Percentiles rank a stretch among this genome's conserved stretches.
Evolutionary conservation across 2,113 vertebrate genomes (phyloP).

Genomic region (Pampusana beccarii): DNA sequence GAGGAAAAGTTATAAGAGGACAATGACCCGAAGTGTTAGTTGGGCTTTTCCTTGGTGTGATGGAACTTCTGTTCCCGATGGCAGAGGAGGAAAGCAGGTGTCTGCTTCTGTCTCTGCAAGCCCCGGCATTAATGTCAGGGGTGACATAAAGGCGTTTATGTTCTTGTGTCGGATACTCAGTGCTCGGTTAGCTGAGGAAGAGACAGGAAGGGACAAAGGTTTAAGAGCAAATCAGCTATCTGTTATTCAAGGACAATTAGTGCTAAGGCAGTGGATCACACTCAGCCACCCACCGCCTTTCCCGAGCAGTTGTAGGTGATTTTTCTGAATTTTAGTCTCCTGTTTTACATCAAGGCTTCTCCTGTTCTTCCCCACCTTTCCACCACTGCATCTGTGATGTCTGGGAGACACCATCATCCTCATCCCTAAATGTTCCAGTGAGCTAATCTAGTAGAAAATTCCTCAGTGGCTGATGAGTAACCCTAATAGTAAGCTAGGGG

Average conservation of each 20-base stretch:
- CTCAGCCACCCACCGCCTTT: background rate
- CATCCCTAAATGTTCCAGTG: background rate
- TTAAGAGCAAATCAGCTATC: background rate
- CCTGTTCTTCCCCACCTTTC: background rate
- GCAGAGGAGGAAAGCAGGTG: background rate
- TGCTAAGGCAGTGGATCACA: background rate
- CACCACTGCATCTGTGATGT: background rate
- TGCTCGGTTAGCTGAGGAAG: background rate
- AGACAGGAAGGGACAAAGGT: background rate
- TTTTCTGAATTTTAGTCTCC: background rate
- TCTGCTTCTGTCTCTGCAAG: background rate
- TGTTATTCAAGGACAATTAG: background rate
- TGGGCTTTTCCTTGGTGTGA: background rate
- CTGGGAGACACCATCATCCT: background rate
- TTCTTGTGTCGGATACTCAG: background rate
- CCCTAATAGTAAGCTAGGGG: background rate
- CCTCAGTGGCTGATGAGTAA: background rate
- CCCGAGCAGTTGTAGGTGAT: background rate
- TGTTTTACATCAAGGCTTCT: background rate
- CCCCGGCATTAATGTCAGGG: fast-evolving
- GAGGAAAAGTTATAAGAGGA: conserved; percentile 4
- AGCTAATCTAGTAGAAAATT: background rate
- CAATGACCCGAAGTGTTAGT: conserved; percentile 17
- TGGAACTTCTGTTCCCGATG: background rate
- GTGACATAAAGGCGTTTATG: background rate